These are phyloP conservation scores for Uria aalge DNA, from an alignment of 2,113 vertebrate genomes.

Conservation along the genomic window DNA sequence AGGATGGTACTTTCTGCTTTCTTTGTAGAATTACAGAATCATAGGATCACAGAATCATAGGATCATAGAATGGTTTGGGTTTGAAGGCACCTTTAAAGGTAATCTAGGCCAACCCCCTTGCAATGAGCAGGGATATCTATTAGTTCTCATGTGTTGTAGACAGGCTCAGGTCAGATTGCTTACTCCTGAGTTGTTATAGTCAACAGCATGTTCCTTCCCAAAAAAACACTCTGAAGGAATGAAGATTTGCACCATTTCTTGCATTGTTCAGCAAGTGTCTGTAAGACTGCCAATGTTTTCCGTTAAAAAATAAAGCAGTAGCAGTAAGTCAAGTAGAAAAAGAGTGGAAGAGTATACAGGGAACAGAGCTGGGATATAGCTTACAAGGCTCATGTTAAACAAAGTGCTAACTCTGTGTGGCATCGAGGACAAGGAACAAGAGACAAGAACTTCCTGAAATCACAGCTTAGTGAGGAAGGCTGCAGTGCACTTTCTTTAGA, in stretches of 20 bases:
- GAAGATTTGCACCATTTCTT: background rate
- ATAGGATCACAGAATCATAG: background rate
- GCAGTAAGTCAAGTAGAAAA: background rate
- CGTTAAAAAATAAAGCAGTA: background rate
- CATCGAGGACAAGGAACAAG: background rate
- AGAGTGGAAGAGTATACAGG: background rate
- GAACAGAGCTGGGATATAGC: background rate
- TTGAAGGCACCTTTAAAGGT: background rate
- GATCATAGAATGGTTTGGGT: background rate
- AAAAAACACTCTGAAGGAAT: background rate
- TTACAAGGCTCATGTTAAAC: background rate
- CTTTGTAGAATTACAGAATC: background rate
- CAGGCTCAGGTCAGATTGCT: background rate
- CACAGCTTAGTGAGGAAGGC: background rate
- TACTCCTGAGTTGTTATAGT: background rate
- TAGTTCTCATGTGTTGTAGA: background rate
- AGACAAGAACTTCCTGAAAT: background rate
- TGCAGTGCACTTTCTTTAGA: background rate
- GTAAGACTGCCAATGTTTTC: accelerated
- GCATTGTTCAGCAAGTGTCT: background rate
- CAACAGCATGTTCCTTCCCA: background rate
- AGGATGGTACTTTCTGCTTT: background rate
- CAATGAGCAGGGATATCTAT: too few species aligned
- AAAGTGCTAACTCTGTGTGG: accelerated
- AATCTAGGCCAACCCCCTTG: background rate